Percentiles rank a stretch among this genome's conserved stretches.
phyloP scores from a whole-genome alignment of 2,797 vertebrate species.

The Gallirallus australis region DNA sequence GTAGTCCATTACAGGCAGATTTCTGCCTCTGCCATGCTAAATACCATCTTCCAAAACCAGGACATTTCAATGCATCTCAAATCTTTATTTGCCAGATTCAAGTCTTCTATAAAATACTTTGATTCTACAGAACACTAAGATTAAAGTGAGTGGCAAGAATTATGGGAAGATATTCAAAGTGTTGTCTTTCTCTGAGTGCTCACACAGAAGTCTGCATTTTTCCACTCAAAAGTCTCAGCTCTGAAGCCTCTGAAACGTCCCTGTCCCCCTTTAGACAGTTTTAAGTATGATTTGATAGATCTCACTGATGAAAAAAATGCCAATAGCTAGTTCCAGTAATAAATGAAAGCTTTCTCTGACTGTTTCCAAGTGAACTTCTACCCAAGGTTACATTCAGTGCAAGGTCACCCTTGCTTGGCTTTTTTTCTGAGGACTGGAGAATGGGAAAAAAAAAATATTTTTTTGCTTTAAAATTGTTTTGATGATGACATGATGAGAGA shows the following conservation, averaged over 20 bases:
- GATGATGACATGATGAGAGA: background rate
- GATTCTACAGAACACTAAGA: background rate
- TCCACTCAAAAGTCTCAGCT: background rate
- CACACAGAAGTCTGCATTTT: background rate
- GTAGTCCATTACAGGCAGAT: background rate
- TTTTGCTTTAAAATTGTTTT: background rate
- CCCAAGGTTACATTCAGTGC: background rate
- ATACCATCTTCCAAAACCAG: background rate
- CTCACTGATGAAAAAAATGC: background rate
- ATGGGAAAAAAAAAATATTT: background rate
- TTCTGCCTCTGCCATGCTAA: background rate
- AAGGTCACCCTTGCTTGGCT: background rate
- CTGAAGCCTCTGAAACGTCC: background rate
- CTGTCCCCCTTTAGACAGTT: background rate
- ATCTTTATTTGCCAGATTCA: background rate
- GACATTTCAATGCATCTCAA: background rate
- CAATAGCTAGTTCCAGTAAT: background rate
- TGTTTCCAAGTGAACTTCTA: background rate
- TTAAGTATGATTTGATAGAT: background rate
- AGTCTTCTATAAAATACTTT: background rate
- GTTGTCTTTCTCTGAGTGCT: background rate
- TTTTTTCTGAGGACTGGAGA: background rate
- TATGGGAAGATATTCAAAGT: background rate
- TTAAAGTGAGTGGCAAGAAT: background rate
- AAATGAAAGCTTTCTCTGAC: background rate